These are phyloP conservation scores for Coremacera marginata DNA, from an alignment of 2,888 invertebrate species.

Conservation along the genomic window DNA sequence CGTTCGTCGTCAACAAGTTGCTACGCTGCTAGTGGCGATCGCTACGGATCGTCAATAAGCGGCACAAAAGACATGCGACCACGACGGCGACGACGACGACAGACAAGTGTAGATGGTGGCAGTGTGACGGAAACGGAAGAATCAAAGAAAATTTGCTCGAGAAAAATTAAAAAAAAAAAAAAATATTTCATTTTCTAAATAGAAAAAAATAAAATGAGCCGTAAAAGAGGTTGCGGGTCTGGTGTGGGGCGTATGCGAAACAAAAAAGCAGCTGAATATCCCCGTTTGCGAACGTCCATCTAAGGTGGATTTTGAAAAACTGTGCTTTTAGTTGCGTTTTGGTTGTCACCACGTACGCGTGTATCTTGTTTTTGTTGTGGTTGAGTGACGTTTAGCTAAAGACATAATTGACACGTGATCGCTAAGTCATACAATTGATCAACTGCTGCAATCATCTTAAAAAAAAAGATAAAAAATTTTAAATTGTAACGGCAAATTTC, in stretches of 20 bases:
- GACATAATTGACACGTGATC: constrained; percentile 16
- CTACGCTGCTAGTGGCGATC: neutral
- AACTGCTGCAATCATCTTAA: constrained; percentile 37
- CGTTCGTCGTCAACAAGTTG: constrained; percentile 20
- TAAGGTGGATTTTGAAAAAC: constrained; percentile 66
- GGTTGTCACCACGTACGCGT: constrained; percentile 67
- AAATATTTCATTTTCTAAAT: neutral
- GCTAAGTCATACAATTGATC: constrained; percentile 32
- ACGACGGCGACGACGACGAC: neutral
- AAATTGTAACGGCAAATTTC: neutral
- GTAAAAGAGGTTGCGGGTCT: constrained; percentile 43
- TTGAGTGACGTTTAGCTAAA: constrained; percentile 4
- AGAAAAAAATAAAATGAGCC: neutral
- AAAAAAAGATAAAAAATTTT: constrained; percentile 22
- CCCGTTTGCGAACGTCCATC: constrained; percentile 60
- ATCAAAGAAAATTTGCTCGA: neutral
- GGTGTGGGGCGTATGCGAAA: constrained; percentile 43
- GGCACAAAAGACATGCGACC: neutral
- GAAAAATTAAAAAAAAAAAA: constrained; percentile 2
- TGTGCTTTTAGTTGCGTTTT: constrained; percentile 68
- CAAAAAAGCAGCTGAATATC: neutral
- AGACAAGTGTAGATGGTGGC: neutral
- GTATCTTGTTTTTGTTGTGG: constrained; percentile 38
- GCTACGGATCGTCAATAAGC: neutral
- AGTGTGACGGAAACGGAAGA: neutral